phyloP scores from a whole-genome alignment of 2,888 invertebrate species.

The Nemurella pictetii region DNA sequence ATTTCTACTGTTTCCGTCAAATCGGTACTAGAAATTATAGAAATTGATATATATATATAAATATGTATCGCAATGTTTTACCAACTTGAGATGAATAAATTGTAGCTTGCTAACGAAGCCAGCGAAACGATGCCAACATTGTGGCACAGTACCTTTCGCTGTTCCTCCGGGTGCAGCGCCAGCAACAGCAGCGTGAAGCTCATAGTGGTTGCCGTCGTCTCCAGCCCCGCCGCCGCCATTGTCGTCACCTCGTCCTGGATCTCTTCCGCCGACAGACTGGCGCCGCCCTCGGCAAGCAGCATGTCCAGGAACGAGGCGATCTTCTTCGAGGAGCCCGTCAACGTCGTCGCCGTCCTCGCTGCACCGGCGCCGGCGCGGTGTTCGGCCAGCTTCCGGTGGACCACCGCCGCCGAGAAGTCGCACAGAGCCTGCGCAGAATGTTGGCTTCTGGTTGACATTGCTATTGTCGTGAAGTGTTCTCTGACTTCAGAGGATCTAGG shows the following conservation, averaged over 20 bases:
- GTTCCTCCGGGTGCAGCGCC: slow-evolving; percentile 42
- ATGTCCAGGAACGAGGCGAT: not conserved
- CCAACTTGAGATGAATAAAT: too few relatives aligned
- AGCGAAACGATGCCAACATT: too few relatives aligned
- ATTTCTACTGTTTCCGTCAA: too few relatives aligned
- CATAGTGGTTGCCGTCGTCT: slow-evolving; percentile 39
- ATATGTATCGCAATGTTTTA: too few relatives aligned
- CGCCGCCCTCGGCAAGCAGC: slow-evolving; percentile 9
- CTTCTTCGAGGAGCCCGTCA: not conserved
- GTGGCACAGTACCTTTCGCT: slow-evolving; percentile 42
- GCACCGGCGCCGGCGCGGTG: not conserved
- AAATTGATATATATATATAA: too few relatives aligned
- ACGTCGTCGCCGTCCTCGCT: not conserved
- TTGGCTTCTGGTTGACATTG: too few relatives aligned
- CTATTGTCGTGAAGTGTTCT: too few relatives aligned
- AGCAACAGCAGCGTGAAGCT: slow-evolving; percentile 39
- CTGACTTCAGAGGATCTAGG: too few relatives aligned
- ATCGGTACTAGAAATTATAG: too few relatives aligned
- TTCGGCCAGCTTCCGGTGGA: not conserved
- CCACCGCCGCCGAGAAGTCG: not conserved
- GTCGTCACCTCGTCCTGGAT: slow-evolving; percentile 42
- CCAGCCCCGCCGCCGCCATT: slow-evolving; percentile 42
- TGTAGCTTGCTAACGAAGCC: too few relatives aligned
- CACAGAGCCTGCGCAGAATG: not conserved
- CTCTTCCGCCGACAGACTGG: slow-evolving; percentile 31